phyloP scores from a whole-genome alignment of 2,113 vertebrate genomes.

The Sceloporus undulatus region DNA sequence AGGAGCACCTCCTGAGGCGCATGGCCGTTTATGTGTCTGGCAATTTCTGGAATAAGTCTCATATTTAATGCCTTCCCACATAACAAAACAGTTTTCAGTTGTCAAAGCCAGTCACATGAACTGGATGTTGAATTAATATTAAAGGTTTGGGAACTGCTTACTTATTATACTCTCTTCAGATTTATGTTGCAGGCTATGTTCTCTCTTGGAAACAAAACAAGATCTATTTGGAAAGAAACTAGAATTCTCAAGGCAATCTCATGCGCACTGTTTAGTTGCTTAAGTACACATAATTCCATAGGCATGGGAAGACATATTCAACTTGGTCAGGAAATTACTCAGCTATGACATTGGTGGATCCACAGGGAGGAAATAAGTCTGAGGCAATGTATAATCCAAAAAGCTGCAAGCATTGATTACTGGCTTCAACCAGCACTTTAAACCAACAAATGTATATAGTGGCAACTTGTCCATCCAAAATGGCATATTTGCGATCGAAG shows the following conservation, averaged over 20 bases:
- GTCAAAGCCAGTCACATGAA: neutral
- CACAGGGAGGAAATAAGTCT: constrained; percentile 38
- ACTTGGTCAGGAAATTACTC: constrained; percentile 42
- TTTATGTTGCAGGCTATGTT: neutral
- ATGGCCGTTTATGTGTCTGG: neutral
- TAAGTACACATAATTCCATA: constrained; percentile 6
- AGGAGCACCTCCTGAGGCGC: too few species aligned
- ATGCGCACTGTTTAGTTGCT: neutral
- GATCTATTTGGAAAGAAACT: constrained; percentile 8
- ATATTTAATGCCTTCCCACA: neutral
- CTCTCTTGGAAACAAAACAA: constrained; percentile 26
- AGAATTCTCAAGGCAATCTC: constrained; percentile 28
- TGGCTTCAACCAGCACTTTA: constrained; percentile 1
- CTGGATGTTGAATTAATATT: neutral
- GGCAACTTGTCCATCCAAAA: constrained; percentile 32
- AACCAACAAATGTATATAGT: constrained; percentile 38
- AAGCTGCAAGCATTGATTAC: constrained; percentile 3
- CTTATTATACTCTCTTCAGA: neutral
- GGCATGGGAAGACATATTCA: neutral
- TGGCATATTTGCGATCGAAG: constrained; percentile 22
- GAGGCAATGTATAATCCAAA: constrained; percentile 12
- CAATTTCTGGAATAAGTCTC: neutral
- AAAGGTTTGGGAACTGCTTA: neutral
- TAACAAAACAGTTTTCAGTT: neutral
- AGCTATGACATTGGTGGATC: constrained; percentile 21